phyloP scores from a whole-genome alignment of 2,888 invertebrate genomes.

The Camptogramma bilineatum region DNA sequence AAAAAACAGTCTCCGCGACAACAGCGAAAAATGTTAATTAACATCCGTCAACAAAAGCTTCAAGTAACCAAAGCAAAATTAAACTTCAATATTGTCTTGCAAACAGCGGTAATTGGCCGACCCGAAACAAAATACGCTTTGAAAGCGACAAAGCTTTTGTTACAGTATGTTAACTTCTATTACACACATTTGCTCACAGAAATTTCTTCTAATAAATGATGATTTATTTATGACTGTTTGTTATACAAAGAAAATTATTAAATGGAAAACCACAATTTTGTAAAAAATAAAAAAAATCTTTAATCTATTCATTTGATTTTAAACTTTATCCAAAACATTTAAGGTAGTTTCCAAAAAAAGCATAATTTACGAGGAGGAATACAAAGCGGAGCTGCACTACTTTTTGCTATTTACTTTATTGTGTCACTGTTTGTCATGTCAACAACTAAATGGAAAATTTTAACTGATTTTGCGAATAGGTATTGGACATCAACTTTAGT shows the following conservation, averaged over 20 bases:
- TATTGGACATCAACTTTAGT: constrained; percentile 63
- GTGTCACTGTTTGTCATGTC: constrained; percentile 1
- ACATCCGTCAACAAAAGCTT: constrained; percentile 43
- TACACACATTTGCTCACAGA: neutral
- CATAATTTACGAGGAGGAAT: neutral
- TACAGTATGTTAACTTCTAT: constrained; percentile 4
- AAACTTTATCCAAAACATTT: no score
- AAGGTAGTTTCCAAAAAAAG: neutral
- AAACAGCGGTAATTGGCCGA: constrained; percentile 66
- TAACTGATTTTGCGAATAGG: constrained; percentile 56
- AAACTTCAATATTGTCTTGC: constrained; percentile 65
- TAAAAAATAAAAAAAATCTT: no score
- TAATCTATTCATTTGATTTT: no score
- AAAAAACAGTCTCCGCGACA: constrained; percentile 34
- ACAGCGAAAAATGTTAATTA: constrained; percentile 45
- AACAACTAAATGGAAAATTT: constrained; percentile 44
- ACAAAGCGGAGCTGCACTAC: neutral
- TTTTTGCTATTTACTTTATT: neutral
- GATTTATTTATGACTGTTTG: neutral
- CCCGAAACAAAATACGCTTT: constrained; percentile 56
- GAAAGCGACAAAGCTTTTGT: constrained; percentile 7
- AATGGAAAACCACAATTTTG: no score
- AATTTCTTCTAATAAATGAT: neutral
- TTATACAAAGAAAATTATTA: no score
- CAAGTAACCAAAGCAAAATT: constrained; percentile 57